Evolutionary conservation across 2,888 invertebrate genomes (phyloP).

Genomic region (Steinernema hermaphroditum): DNA sequence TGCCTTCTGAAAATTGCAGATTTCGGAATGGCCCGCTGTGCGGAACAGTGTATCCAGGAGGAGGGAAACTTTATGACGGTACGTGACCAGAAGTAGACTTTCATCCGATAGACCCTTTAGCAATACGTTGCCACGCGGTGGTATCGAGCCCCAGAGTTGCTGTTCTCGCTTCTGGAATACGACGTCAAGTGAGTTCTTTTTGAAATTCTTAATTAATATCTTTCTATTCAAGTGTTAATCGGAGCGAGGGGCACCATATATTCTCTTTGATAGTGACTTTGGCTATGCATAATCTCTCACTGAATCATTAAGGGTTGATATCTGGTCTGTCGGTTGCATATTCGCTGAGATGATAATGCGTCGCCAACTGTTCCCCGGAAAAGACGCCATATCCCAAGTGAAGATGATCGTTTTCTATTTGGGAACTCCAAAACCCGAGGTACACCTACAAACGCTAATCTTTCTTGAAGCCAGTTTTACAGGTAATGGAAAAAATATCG

Average conservation of each 20-base stretch:
- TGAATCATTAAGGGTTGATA: slow-evolving; percentile 68
- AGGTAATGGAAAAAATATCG: slow-evolving; percentile 63
- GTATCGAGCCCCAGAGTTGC: slow-evolving; percentile 69
- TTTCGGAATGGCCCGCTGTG: slow-evolving; percentile 68
- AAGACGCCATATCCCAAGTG: slow-evolving; percentile 62
- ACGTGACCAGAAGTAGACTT: slow-evolving; percentile 28
- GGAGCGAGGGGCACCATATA: too few species aligned
- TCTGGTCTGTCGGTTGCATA: slow-evolving; percentile 71
- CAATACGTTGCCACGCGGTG: slow-evolving; percentile 69
- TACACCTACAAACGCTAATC: slow-evolving; percentile 15
- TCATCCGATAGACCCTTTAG: slow-evolving; percentile 41
- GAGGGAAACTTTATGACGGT: slow-evolving; percentile 53
- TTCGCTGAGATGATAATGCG: slow-evolving; percentile 70
- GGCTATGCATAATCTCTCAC: too few species aligned
- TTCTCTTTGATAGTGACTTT: too few species aligned
- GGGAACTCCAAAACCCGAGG: slow-evolving; percentile 67
- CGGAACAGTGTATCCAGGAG: slow-evolving; percentile 47
- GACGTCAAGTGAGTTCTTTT: slow-evolving; percentile 62
- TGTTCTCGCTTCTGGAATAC: slow-evolving; percentile 68
- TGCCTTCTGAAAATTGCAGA: slow-evolving; percentile 70
- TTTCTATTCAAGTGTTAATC: too few species aligned
- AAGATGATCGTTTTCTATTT: slow-evolving; percentile 68
- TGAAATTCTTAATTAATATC: neutral
- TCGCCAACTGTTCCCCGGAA: slow-evolving; percentile 69
- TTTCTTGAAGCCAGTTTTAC: slow-evolving; percentile 33